A percentile compares a stretch with the other conserved stretches of the same genome.
phyloP scores from a whole-genome alignment of 2,888 invertebrate species.

The Scaptodrosophila latifasciaeformis region DNA sequence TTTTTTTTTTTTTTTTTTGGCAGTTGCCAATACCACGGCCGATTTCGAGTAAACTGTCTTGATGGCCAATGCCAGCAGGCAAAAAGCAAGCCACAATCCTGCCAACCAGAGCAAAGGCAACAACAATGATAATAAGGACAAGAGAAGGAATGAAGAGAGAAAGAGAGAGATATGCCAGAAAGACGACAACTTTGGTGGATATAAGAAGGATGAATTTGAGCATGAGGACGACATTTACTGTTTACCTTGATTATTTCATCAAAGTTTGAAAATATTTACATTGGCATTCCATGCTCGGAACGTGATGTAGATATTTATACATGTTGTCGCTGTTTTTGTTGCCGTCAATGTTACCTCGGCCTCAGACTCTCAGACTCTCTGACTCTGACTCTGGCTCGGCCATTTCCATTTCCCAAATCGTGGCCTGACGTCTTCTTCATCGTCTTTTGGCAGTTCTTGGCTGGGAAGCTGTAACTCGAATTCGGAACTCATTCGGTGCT shows the following conservation, averaged over 20 bases:
- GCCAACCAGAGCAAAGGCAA: background rate
- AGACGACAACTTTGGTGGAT: too few relatives aligned
- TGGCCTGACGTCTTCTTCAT: slow-evolving; percentile 1
- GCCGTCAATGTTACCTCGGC: background rate
- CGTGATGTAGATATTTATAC: slow-evolving; percentile 65
- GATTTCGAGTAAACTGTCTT: too few relatives aligned
- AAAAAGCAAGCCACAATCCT: too few relatives aligned
- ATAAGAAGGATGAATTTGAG: too few relatives aligned
- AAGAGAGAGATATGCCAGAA: slow-evolving; percentile 12
- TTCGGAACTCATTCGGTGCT: background rate
- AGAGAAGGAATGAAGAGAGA: too few relatives aligned
- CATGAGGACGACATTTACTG: slow-evolving; percentile 59
- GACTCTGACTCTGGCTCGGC: background rate
- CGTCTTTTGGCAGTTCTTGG: slow-evolving; percentile 4
- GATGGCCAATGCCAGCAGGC: too few relatives aligned
- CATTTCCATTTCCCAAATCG: slow-evolving; percentile 7
- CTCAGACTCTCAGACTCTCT: too few relatives aligned
- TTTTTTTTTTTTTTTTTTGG: too few relatives aligned
- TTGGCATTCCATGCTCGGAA: slow-evolving; percentile 64
- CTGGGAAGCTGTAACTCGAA: slow-evolving; percentile 38
- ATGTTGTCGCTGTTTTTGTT: slow-evolving; percentile 25
- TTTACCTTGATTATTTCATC: slow-evolving; percentile 64
- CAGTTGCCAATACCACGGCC: too few relatives aligned
- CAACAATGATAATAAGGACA: slow-evolving; percentile 7
- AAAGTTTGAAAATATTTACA: slow-evolving; percentile 65